Evolutionary conservation across 1,140 invertebrate genomes (phyloP).

Genomic region (Drosophila simulans): DNA sequence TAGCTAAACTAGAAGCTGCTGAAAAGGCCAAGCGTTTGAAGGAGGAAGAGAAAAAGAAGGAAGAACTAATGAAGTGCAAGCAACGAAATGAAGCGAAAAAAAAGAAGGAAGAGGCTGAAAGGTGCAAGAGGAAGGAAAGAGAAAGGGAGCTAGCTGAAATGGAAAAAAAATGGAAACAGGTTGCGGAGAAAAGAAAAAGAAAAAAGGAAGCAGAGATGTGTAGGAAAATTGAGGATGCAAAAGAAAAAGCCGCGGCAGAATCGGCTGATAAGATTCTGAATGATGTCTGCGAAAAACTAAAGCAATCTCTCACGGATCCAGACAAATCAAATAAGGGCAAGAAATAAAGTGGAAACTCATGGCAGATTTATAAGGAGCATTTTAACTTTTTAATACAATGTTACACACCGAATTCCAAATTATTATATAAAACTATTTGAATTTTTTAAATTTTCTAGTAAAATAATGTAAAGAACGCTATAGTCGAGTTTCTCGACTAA

Average conservation of each 20-base stretch:
- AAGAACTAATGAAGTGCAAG: slow-evolving; percentile 11
- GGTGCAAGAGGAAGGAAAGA: not conserved
- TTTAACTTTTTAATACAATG: too few relatives aligned
- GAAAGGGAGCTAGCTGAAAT: slow-evolving; percentile 2
- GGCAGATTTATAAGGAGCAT: too few relatives aligned
- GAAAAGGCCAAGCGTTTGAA: not conserved
- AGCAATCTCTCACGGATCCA: not conserved
- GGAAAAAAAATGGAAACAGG: slow-evolving; percentile 1
- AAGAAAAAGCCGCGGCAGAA: not conserved
- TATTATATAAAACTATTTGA: too few relatives aligned
- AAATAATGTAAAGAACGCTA: too few relatives aligned
- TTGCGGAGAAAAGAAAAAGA: not conserved
- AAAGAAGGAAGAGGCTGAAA: not conserved
- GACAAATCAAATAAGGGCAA: not conserved
- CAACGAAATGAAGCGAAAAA: not conserved
- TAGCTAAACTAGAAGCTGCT: not conserved
- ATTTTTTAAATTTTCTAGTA: too few relatives aligned
- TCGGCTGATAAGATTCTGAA: not conserved
- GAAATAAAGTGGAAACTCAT: slow-evolving; percentile 1
- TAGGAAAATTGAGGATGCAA: not conserved
- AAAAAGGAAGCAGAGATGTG: slow-evolving; percentile 1
- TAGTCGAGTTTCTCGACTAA: too few relatives aligned
- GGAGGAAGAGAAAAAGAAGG: slow-evolving; percentile 1
- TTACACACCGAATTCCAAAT: too few relatives aligned
- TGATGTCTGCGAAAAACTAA: slow-evolving; percentile 14